These are phyloP conservation scores for Panonychus citri DNA, from an alignment of 1,140 invertebrate genomes.

Conservation along the genomic window DNA sequence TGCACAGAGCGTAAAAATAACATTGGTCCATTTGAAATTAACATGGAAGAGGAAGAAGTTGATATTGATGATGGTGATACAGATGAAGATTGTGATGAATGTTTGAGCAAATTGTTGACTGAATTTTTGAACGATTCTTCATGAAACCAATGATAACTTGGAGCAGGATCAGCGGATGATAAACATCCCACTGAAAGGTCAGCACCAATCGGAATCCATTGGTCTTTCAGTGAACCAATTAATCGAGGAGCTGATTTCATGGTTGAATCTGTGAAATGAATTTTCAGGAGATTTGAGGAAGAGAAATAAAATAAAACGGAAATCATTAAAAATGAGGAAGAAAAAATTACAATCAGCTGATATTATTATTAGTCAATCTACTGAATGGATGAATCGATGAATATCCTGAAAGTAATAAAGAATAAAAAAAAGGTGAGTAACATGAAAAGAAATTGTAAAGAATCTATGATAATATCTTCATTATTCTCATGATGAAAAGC, in stretches of 20 bases:
- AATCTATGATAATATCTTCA: too few species aligned
- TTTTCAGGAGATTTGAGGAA: too few species aligned
- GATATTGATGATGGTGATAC: background rate
- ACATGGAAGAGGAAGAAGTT: background rate
- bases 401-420: too few species aligned
- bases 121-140: background rate
- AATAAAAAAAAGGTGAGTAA: too few species aligned
- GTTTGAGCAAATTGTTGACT: background rate
- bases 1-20: background rate
- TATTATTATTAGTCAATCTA: too few species aligned
- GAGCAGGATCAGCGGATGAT: background rate
- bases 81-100: background rate
- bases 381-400: too few species aligned
- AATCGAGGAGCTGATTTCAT: background rate
- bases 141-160: background rate
- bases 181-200: background rate
- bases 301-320: background rate
- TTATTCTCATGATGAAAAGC: too few species aligned
- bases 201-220: background rate
- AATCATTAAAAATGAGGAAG: background rate
- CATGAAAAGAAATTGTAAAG: too few species aligned
- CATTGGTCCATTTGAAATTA: background rate
- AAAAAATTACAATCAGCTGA: too few species aligned
- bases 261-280: background rate
- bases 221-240: background rate